Conservation (phyloP, 2,113 vertebrate genomes). For the Microcebus tavaratra region DNA sequence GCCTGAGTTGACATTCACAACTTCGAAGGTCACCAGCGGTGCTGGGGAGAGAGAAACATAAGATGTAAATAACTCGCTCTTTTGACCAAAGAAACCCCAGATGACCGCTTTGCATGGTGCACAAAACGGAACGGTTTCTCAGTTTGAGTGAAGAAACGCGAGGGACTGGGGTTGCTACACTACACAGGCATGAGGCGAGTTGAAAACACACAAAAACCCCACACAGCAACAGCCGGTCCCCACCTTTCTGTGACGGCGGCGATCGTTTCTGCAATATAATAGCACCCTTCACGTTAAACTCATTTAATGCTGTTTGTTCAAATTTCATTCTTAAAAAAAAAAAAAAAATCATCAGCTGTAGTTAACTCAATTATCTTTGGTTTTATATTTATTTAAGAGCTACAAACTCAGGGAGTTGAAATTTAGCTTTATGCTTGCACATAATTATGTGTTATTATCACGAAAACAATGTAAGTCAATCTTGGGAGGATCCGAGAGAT, state of each 20-base stretch:
- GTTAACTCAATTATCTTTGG: background rate
- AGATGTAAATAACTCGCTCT: background rate
- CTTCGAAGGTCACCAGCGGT: background rate
- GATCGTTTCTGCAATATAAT: background rate
- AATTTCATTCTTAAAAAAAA: background rate
- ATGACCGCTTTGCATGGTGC: fast-evolving
- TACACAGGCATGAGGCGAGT: background rate
- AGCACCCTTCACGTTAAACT: no score
- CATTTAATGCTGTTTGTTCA: background rate
- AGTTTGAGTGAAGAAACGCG: fast-evolving
- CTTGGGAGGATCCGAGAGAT: background rate
- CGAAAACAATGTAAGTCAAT: background rate
- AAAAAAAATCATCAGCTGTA: background rate
- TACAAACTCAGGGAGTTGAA: background rate
- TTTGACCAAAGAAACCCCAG: no score
- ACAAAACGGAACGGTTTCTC: no score
- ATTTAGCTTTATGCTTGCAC: background rate
- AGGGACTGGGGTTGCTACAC: background rate
- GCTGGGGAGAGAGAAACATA: fast-evolving
- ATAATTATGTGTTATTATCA: background rate
- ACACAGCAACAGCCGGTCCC: fast-evolving
- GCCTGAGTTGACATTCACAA: background rate
- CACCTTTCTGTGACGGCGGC: fast-evolving
- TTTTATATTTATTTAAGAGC: background rate
- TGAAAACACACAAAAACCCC: background rate